Evolutionary conservation across 2,888 invertebrate genomes (phyloP).

Genomic region (Amaurobius ferox): DNA sequence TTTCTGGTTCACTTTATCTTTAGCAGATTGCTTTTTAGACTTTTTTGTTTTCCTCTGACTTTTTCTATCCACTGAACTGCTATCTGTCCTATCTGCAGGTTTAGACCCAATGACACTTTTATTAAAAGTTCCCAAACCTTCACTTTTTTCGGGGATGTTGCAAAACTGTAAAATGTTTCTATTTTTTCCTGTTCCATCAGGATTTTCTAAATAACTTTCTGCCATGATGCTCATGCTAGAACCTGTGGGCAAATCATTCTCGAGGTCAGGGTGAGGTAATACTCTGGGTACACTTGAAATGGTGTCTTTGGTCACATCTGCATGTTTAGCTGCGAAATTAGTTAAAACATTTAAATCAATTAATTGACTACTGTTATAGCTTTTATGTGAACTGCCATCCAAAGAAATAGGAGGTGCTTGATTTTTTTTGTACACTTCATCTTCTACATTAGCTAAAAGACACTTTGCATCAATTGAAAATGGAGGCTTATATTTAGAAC

Average conservation of each 20-base stretch:
- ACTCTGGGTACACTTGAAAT: not conserved
- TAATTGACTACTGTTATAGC: slow-evolving; percentile 22
- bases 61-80: not conserved
- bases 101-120: not conserved
- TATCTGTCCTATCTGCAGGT: not conserved
- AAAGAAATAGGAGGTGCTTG: not conserved
- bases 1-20: not conserved
- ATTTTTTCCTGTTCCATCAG: not conserved
- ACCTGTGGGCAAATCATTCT: slow-evolving; percentile 14
- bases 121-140: no score
- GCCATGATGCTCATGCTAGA: not conserved
- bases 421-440: not conserved
- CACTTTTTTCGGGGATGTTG: not conserved
- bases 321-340: slow-evolving; percentile 53
- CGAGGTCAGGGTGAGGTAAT: slow-evolving; percentile 54
- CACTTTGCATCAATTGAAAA: not conserved
- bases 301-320: not conserved
- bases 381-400: not conserved
- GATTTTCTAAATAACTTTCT: not conserved
- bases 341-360: slow-evolving; percentile 56
- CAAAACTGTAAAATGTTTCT: not conserved
- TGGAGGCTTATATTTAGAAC: not conserved
- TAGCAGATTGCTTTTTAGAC: not conserved
- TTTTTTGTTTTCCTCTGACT: not conserved
- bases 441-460: not conserved